Evolutionary conservation across 92 coral and sea anemone genomes (phyloP).

Genomic region (Blastomussa wellsi): DNA sequence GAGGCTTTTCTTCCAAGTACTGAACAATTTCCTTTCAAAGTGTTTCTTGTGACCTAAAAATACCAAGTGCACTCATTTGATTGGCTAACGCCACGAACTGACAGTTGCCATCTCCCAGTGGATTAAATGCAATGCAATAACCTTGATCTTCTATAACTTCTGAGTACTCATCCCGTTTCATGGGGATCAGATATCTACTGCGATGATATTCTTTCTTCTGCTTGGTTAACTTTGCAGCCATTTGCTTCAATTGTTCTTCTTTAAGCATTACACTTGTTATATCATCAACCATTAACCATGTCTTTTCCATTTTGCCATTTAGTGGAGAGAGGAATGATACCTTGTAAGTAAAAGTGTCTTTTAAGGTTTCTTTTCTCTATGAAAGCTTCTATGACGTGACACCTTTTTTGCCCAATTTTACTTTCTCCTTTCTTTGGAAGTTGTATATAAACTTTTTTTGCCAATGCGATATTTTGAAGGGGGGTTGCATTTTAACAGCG

Average conservation of each 20-base stretch:
- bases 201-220: conserved; percentile 19
- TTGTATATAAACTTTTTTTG: conserved; percentile 45
- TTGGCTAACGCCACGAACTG: conserved; percentile 54
- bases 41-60: conserved; percentile 53
- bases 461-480: conserved; percentile 42
- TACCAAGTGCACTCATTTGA: conserved; percentile 28
- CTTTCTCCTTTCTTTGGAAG: conserved; percentile 23
- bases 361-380: conserved; percentile 10
- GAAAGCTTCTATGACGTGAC: conserved; percentile 13
- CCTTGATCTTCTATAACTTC: conserved; percentile 51
- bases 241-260: conserved; percentile 25
- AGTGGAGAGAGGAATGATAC: conserved; percentile 14
- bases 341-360: not conserved
- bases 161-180: conserved; percentile 44
- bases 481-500: conserved; percentile 42
- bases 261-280: conserved; percentile 18
- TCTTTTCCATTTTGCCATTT: conserved; percentile 1
- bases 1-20: conserved; percentile 32
- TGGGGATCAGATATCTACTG: conserved; percentile 25
- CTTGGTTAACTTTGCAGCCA: conserved; percentile 1
- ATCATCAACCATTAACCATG: conserved; percentile 12
- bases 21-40: conserved; percentile 43
- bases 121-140: conserved; percentile 39
- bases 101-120: conserved; percentile 59
- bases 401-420: not conserved